A percentile compares a stretch with the other conserved stretches of the same genome.
Evolutionary conservation across 1,140 invertebrate species (phyloP).

Genomic region (Chelonus insularis): DNA sequence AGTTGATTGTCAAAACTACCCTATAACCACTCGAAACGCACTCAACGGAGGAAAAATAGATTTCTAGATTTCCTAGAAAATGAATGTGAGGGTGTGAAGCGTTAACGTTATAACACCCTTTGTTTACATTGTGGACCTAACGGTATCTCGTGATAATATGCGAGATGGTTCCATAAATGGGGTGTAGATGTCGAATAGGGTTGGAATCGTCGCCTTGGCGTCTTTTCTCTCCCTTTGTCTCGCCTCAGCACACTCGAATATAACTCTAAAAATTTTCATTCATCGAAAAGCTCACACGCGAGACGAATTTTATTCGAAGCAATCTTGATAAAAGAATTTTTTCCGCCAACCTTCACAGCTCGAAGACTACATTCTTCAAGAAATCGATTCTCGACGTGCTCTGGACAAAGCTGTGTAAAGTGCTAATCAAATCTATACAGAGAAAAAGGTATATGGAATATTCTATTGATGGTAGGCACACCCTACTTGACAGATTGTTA

Average conservation of each 20-base stretch:
- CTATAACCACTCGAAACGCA: neutral
- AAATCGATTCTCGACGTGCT: neutral
- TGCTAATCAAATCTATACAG: neutral
- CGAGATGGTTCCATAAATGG: slow-evolving; percentile 18
- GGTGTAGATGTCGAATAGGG: neutral
- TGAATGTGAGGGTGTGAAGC: neutral
- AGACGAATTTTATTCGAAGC: slow-evolving; percentile 3
- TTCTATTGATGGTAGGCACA: too few relatives aligned
- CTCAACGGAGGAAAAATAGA: neutral
- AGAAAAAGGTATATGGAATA: neutral
- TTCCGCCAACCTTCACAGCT: neutral
- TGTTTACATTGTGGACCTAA: slow-evolving; percentile 23
- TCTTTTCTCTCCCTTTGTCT: slow-evolving; percentile 8
- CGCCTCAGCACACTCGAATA: neutral
- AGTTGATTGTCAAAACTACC: neutral
- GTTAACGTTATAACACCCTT: slow-evolving; percentile 20
- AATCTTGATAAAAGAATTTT: slow-evolving; percentile 5
- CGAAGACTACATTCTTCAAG: slow-evolving; percentile 14
- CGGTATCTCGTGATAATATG: slow-evolving; percentile 18
- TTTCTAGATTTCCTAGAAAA: neutral
- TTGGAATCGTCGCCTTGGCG: neutral
- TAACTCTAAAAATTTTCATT: slow-evolving; percentile 4
- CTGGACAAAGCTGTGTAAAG: slow-evolving; percentile 19
- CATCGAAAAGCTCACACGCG: neutral
- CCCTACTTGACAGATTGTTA: neutral